These are phyloP conservation scores for Aphis gossypii DNA, from an alignment of 1,140 invertebrate genomes.

Conservation along the genomic window DNA sequence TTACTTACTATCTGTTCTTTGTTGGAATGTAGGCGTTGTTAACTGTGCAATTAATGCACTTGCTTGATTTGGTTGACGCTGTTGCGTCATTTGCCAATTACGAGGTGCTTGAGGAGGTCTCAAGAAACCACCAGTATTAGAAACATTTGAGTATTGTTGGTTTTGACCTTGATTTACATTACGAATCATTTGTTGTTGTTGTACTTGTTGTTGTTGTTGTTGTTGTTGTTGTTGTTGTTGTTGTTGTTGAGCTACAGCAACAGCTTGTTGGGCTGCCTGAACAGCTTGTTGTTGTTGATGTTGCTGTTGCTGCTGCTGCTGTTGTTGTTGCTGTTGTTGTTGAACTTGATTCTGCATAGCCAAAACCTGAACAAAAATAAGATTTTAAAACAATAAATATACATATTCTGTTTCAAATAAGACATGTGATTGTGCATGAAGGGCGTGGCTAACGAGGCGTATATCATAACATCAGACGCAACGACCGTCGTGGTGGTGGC, in stretches of 20 bases:
- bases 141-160: conserved; percentile 48
- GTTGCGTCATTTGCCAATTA: conserved; percentile 60
- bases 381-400: not conserved
- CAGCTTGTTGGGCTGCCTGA: conserved; percentile 45
- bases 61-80: conserved; percentile 53
- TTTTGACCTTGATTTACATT: conserved; percentile 53
- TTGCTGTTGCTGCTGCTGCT: conserved; percentile 48
- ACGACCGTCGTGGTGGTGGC: too few relatives aligned
- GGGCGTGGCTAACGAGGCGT: too few relatives aligned
- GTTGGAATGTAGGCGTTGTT: conserved; percentile 50
- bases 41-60: conserved; percentile 53
- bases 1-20: conserved; percentile 45
- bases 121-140: conserved; percentile 44
- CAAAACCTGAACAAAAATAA: conserved; percentile 31
- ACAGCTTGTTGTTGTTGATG: conserved; percentile 56
- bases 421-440: too few relatives aligned
- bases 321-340: conserved; percentile 47
- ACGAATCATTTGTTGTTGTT: conserved; percentile 49
- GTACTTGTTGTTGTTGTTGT: conserved; percentile 42
- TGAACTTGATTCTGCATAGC: conserved; percentile 57
- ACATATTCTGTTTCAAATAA: too few relatives aligned
- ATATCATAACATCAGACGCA: too few relatives aligned
- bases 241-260: conserved; percentile 58
- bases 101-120: conserved; percentile 45
- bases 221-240: conserved; percentile 50